A percentile compares a stretch with the other conserved stretches of the same genome.
phyloP scores from a whole-genome alignment of 2,797 vertebrate species.

The Apodemus agrarius region DNA sequence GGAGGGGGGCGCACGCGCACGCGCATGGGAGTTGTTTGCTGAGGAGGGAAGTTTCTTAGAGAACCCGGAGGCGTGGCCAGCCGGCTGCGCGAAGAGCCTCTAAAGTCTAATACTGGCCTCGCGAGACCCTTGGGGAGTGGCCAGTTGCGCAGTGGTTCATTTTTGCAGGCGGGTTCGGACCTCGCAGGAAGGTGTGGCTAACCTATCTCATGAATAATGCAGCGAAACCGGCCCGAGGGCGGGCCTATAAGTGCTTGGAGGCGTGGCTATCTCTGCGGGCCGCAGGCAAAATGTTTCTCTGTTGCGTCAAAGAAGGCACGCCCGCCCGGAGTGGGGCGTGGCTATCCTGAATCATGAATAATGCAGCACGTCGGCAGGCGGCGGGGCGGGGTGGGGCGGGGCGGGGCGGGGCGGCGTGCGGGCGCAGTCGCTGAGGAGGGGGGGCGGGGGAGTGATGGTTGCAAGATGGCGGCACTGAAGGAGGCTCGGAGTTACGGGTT shows the following conservation, averaged over 20 bases:
- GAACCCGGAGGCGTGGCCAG: constrained; percentile 6
- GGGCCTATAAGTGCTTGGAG: neutral
- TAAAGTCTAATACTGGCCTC: accelerated
- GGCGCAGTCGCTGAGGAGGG: constrained; percentile 84
- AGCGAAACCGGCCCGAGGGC: neutral
- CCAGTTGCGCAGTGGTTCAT: accelerated
- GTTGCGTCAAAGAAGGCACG: too few relatives aligned
- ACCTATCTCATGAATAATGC: neutral
- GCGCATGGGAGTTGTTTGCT: too few relatives aligned
- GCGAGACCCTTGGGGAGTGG: constrained; percentile 60
- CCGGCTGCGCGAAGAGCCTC: accelerated
- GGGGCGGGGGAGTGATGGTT: constrained; percentile 89
- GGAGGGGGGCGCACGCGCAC: neutral
- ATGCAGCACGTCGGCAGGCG: constrained; percentile 86
- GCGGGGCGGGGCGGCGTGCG: constrained; percentile 85
- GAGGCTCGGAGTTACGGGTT: constrained; percentile 97
- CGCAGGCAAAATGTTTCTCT: accelerated
- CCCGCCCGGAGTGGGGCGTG: constrained; percentile 58
- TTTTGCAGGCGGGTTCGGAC: too few relatives aligned
- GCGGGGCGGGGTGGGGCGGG: constrained; percentile 85
- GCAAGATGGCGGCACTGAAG: constrained; percentile 99
- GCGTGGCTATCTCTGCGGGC: neutral
- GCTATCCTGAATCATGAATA: constrained; percentile 87
- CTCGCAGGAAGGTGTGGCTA: neutral
- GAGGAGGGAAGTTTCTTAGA: neutral